Percentiles rank a stretch among this genome's conserved stretches.
These are phyloP conservation scores for Darevskia nairensis DNA, from an alignment of 2,797 vertebrate species.

Conservation along the genomic window DNA sequence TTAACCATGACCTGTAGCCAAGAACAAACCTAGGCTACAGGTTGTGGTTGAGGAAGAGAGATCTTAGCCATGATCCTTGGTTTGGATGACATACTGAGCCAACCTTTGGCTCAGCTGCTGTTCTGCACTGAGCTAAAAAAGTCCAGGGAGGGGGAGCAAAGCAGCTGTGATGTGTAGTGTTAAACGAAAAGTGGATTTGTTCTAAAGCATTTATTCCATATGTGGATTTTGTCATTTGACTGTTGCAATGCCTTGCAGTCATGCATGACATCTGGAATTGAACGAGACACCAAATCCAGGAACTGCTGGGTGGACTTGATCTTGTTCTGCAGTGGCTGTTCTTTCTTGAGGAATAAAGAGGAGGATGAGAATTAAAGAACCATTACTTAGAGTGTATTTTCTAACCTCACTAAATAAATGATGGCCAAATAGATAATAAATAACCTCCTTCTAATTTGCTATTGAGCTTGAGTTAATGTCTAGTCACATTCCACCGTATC, in stretches of 20 bases:
- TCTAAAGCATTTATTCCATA: background rate
- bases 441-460: slow-evolving; percentile 41
- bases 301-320: background rate
- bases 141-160: background rate
- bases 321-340: slow-evolving; percentile 2
- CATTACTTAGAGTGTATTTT: slow-evolving; percentile 48
- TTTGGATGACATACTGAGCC: too few relatives aligned
- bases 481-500: slow-evolving; percentile 11
- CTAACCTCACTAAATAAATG: slow-evolving; percentile 11
- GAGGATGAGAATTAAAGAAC: slow-evolving; percentile 30
- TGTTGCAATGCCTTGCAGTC: background rate
- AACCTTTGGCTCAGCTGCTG: background rate
- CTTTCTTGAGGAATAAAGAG: slow-evolving; percentile 14
- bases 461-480: slow-evolving; percentile 30
- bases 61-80: too few relatives aligned
- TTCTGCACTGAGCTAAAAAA: background rate
- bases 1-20: too few relatives aligned
- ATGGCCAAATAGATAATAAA: slow-evolving; percentile 48
- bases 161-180: background rate
- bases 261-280: background rate
- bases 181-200: background rate
- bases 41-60: too few relatives aligned
- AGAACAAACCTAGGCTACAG: too few relatives aligned
- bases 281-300: background rate
- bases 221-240: slow-evolving; percentile 24